Evolutionary conservation across 1,140 invertebrate genomes (phyloP).

Genomic region (Calephelis nemesis): DNA sequence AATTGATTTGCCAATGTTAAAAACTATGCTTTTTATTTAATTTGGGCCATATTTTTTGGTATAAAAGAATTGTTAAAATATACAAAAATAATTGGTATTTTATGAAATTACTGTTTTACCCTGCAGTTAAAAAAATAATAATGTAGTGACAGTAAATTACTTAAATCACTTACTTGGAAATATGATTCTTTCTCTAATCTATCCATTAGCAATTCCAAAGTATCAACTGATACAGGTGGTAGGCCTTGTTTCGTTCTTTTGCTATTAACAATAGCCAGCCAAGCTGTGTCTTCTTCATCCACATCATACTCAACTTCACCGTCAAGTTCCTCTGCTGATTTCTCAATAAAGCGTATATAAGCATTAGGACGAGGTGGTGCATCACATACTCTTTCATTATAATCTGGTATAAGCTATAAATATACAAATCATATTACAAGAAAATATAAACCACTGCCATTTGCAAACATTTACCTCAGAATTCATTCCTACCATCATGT

Average conservation of each 20-base stretch:
- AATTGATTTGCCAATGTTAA: too few relatives aligned
- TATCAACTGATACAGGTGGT: constrained; percentile 88
- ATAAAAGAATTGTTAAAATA: too few relatives aligned
- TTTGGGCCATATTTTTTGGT: too few relatives aligned
- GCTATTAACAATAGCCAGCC: constrained; percentile 94
- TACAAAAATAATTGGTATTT: too few relatives aligned
- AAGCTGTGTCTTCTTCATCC: constrained; percentile 97
- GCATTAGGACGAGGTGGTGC: constrained; percentile 82
- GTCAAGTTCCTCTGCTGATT: constrained; percentile 95
- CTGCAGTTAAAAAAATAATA: too few relatives aligned
- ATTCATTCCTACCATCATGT: too few relatives aligned
- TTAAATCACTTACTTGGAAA: constrained; percentile 84
- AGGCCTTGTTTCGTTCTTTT: constrained; percentile 85
- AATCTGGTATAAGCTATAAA: constrained; percentile 62
- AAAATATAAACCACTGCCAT: neutral
- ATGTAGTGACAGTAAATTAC: too few relatives aligned
- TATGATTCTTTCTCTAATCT: constrained; percentile 98
- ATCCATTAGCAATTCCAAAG: constrained; percentile 97
- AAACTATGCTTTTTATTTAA: too few relatives aligned
- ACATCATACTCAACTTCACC: constrained; percentile 98
- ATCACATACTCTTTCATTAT: constrained; percentile 81
- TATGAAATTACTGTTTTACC: too few relatives aligned
- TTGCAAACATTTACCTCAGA: too few relatives aligned
- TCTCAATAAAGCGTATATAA: constrained; percentile 90
- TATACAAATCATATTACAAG: constrained; percentile 5